These are phyloP conservation scores for Hippopotamyrus pictus DNA, from an alignment of 2,797 vertebrate species.

Conservation along the genomic window DNA sequence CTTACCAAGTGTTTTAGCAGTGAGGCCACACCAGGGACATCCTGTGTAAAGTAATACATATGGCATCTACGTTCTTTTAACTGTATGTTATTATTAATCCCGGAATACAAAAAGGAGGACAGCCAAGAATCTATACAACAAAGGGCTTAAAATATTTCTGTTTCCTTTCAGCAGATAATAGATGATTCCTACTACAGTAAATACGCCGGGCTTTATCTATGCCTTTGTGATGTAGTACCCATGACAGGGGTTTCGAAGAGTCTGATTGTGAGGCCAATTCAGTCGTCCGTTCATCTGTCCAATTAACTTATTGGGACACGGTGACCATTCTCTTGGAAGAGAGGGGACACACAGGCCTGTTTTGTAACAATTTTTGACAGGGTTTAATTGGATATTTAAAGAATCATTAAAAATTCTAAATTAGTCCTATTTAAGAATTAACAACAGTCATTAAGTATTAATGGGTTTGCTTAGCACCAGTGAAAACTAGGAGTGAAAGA, in stretches of 20 bases:
- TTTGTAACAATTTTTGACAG: slow-evolving; percentile 75
- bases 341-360: slow-evolving; percentile 16
- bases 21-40: neutral
- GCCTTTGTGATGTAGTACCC: slow-evolving; percentile 7
- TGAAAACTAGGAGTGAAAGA: slow-evolving; percentile 80
- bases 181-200: slow-evolving; percentile 25
- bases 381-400: slow-evolving; percentile 82
- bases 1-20: neutral
- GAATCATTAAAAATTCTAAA: slow-evolving; percentile 84
- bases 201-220: slow-evolving; percentile 25
- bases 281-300: slow-evolving; percentile 26
- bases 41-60: neutral
- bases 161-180: slow-evolving; percentile 23
- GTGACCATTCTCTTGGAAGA: slow-evolving; percentile 36
- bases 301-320: slow-evolving; percentile 27
- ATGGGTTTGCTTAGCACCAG: slow-evolving; percentile 76
- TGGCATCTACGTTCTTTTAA: neutral
- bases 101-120: neutral
- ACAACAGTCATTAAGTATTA: slow-evolving; percentile 90
- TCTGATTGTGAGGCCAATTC: slow-evolving; percentile 21
- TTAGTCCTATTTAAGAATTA: slow-evolving; percentile 85
- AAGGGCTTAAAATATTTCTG: neutral
- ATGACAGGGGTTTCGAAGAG: slow-evolving; percentile 18
- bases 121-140: slow-evolving; percentile 12
- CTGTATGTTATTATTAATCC: slow-evolving; percentile 1